These are phyloP conservation scores for Cephalotes varians DNA, from an alignment of 2,888 invertebrate genomes.

Conservation along the genomic window DNA sequence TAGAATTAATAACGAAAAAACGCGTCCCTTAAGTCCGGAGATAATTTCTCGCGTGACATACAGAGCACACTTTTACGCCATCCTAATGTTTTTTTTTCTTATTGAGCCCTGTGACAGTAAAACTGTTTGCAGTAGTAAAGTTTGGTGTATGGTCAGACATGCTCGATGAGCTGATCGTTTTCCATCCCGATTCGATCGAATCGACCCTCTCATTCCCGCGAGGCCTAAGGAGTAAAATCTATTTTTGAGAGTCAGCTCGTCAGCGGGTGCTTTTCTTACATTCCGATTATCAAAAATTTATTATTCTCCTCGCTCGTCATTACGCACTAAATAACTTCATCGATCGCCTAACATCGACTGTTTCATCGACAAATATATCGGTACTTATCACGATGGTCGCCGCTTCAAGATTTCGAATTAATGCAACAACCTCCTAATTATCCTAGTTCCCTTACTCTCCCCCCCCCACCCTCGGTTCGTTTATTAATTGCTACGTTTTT, in stretches of 20 bases:
- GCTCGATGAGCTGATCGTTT: constrained; percentile 49
- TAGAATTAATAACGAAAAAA: constrained; percentile 29
- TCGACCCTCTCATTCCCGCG: constrained; percentile 24
- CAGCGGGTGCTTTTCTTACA: neutral
- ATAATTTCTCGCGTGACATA: neutral
- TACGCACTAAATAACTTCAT: constrained; percentile 52
- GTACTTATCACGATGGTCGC: constrained; percentile 33
- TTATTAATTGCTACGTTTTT: constrained; percentile 55
- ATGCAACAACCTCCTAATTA: constrained; percentile 47
- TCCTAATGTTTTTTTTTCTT: neutral
- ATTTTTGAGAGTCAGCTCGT: constrained; percentile 38
- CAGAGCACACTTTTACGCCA: constrained; percentile 5
- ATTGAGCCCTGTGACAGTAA: constrained; percentile 32
- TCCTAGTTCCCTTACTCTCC: constrained; percentile 10
- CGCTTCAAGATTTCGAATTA: constrained; percentile 43
- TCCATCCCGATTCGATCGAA: constrained; percentile 23
- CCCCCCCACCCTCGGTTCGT: constrained; percentile 45
- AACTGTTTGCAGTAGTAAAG: constrained; percentile 49
- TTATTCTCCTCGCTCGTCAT: constrained; percentile 24
- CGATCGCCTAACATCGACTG: constrained; percentile 31
- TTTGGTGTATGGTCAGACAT: constrained; percentile 47
- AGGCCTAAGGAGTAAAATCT: constrained; percentile 50
- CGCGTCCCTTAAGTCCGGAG: neutral
- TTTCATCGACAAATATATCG: constrained; percentile 21
- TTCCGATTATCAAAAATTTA: constrained; percentile 60